phyloP scores from a whole-genome alignment of 2,888 invertebrate genomes.

The Cataglyphis albicans region DNA sequence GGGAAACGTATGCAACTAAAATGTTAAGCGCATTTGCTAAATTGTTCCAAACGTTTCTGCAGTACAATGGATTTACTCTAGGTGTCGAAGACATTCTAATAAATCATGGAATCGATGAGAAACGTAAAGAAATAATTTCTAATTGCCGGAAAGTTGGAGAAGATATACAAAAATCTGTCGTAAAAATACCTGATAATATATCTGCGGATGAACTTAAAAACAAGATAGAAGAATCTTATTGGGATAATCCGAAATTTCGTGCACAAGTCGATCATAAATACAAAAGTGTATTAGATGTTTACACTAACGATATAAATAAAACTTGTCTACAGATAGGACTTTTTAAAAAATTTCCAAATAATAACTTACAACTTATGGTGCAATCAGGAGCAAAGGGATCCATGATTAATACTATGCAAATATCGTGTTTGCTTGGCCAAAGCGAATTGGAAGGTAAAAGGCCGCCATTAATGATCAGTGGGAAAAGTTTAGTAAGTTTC shows the following conservation, averaged over 20 bases:
- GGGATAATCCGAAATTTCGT: conserved; percentile 92
- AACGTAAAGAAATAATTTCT: conserved; percentile 90
- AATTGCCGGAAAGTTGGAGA: conserved; percentile 87
- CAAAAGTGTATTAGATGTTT: conserved; percentile 93
- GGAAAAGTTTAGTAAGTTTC: conserved; percentile 97
- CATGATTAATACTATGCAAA: conserved; percentile 98
- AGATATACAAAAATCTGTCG: conserved; percentile 87
- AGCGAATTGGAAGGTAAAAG: conserved; percentile 99
- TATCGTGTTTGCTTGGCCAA: conserved; percentile 98
- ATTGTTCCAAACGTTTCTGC: conserved; percentile 95
- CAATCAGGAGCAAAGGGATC: conserved; percentile 99
- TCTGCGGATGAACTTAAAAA: conserved; percentile 88
- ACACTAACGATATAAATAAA: conserved; percentile 96
- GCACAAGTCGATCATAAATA: conserved; percentile 94
- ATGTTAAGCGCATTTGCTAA: conserved; percentile 96
- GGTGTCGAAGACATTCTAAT: conserved; percentile 98
- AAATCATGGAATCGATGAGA: conserved; percentile 90
- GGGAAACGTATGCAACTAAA: conserved; percentile 93
- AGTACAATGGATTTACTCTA: conserved; percentile 96
- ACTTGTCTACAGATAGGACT: conserved; percentile 95
- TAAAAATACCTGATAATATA: conserved; percentile 89
- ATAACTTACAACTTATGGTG: conserved; percentile 99
- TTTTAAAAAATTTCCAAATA: conserved; percentile 94
- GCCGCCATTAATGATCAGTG: conserved; percentile 97
- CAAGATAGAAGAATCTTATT: conserved; percentile 91